Percentiles rank a stretch among this genome's conserved stretches.
Evolutionary conservation across 2,888 invertebrate species (phyloP).

Genomic region (Luperina nickerlii): DNA sequence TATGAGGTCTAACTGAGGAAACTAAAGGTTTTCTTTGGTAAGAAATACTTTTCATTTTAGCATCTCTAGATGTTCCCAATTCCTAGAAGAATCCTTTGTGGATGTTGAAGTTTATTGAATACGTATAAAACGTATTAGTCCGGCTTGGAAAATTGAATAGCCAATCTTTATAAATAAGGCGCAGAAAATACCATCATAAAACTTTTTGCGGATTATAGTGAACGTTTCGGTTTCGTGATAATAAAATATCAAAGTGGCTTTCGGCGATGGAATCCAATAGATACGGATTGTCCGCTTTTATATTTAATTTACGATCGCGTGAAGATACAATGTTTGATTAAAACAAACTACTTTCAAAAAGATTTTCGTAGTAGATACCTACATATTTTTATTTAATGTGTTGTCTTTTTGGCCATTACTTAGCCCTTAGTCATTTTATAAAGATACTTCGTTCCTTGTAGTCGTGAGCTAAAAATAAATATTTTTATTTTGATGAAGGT

Average conservation of each 20-base stretch:
- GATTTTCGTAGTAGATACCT: neutral
- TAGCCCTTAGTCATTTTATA: conserved; percentile 15
- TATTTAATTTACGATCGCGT: conserved; percentile 51
- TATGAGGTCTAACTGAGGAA: neutral
- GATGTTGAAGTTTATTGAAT: neutral
- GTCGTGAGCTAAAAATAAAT: neutral
- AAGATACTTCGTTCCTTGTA: neutral
- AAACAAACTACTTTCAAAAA: neutral
- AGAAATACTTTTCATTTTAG: neutral
- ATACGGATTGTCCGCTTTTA: conserved; percentile 34
- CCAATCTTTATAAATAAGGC: conserved; percentile 3
- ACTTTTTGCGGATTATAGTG: neutral
- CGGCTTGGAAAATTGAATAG: neutral
- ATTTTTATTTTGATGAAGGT: neutral
- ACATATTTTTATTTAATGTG: neutral
- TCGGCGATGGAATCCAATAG: conserved; percentile 2
- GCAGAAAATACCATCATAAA: neutral
- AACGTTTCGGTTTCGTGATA: conserved; percentile 15
- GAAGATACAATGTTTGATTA: conserved; percentile 19
- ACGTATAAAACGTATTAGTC: neutral
- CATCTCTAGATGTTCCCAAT: too few relatives aligned
- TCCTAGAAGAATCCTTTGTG: neutral
- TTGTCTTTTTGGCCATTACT: neutral
- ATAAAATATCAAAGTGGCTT: conserved; percentile 26
- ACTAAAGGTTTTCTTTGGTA: neutral